These are phyloP conservation scores for Megaceryle alcyon DNA, from an alignment of 2,797 vertebrate species.

Conservation along the genomic window DNA sequence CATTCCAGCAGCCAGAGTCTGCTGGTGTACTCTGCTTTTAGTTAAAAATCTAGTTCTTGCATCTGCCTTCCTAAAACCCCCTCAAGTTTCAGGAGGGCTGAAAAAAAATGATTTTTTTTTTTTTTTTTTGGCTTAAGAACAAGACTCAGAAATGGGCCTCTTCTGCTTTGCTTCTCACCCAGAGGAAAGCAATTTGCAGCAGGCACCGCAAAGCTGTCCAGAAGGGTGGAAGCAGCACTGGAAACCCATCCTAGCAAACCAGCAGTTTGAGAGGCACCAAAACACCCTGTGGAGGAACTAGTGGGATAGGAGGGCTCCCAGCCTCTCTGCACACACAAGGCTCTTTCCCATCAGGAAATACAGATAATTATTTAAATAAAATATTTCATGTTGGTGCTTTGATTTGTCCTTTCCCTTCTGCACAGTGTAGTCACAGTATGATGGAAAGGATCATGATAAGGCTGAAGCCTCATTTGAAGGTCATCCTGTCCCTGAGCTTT, in stretches of 20 bases:
- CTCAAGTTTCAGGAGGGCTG: neutral
- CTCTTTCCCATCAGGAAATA: neutral
- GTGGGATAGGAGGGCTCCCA: too few relatives aligned
- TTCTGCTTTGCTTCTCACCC: neutral
- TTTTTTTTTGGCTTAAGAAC: neutral
- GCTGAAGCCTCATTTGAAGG: neutral
- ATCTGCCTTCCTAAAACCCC: neutral
- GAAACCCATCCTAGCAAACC: neutral
- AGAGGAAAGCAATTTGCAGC: neutral
- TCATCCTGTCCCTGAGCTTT: neutral
- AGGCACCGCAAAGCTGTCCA: neutral
- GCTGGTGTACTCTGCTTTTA: neutral
- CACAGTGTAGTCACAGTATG: accelerated
- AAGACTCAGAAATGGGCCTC: neutral
- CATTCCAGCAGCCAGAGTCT: neutral
- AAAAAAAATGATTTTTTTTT: neutral
- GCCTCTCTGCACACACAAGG: neutral
- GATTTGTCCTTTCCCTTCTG: neutral
- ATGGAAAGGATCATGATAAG: neutral
- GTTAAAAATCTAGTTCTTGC: neutral
- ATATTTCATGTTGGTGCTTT: neutral
- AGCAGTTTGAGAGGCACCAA: neutral
- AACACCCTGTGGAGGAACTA: neutral
- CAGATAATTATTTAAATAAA: neutral
- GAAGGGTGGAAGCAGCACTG: neutral